Evolutionary conservation across 2,113 vertebrate genomes (phyloP), one percentile per base, ranked within the genome.

Genomic region (Eira barbara): DNA sequence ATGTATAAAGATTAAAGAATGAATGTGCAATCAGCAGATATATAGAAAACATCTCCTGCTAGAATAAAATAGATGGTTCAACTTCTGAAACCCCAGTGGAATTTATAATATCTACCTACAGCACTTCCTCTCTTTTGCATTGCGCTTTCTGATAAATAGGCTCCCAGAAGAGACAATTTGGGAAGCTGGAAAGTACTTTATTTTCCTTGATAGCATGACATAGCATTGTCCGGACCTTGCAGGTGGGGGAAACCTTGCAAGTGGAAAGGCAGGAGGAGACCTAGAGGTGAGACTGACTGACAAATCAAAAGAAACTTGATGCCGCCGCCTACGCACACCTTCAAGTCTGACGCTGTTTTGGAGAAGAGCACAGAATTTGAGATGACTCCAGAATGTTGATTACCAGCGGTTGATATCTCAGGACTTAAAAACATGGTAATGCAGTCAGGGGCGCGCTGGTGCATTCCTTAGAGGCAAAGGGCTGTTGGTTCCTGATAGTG

Each of bases 1-100:
- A 97, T 83, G 83, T 98, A 90, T 69, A 97, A 95, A 98, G 98
- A 98, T 98, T 98, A 97, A 98, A 98, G 94, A 98, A 98, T 98
- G 93, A 98, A 97, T 96, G 92, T 96, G 85, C 76, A 98, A 98
- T 98, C 97, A 98, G 92, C 31, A 94, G 97, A 98, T 96, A 96
- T 21, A 97, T 57, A 97, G 93, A 98, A 98, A 96, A 86, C 81
- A 98, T 83, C 73, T 97, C 97, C 89, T 96, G 47, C 65, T 85
- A 85, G 93, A 98, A 98, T 95, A 17, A 98, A 98, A 98, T 98
- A 97, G 67, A 84, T 52, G 27, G 59, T 95, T 98, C 88, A 93
- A 71, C 89, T 98, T 98, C 96, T 96, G 91, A 98, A 98, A 96
- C 63, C 95, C 55, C 95, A 90, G 0, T 78, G 83, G 98, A 98